Evolutionary conservation across 2,888 invertebrate species (phyloP).

Genomic region (Spisula subtruncata): DNA sequence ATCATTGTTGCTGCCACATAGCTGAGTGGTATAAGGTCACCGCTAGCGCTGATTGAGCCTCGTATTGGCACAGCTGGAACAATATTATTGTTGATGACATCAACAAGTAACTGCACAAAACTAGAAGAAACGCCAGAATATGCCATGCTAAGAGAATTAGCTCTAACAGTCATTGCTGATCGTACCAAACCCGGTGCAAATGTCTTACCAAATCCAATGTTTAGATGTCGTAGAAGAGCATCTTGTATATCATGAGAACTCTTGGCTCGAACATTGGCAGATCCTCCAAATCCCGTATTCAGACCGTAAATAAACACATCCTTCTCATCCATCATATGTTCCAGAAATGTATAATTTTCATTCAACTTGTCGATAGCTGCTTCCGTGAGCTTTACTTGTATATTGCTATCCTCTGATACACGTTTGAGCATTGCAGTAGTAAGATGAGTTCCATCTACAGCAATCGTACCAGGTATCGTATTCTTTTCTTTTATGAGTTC

Average conservation of each 20-base stretch:
- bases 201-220: constrained; percentile 49
- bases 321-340: background rate
- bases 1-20: constrained; percentile 77
- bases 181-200: constrained; percentile 36
- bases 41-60: constrained; percentile 79
- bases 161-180: constrained; percentile 41
- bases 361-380: background rate
- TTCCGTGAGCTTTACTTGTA: constrained; percentile 20
- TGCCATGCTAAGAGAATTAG: constrained; percentile 38
- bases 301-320: constrained; percentile 43
- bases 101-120: constrained; percentile 65
- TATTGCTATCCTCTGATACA: background rate
- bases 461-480: background rate
- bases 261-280: constrained; percentile 50
- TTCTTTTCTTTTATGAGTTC: constrained; percentile 12
- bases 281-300: constrained; percentile 58
- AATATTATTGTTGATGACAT: constrained; percentile 74
- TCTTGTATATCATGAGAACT: constrained; percentile 41
- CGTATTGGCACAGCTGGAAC: constrained; percentile 74
- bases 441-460: background rate
- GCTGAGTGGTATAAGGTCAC: constrained; percentile 77
- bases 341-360: constrained; percentile 1
- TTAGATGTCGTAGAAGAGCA: constrained; percentile 48
- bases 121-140: constrained; percentile 72
- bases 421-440: constrained; percentile 24